Base-by-base conservation (phyloP, 2,888 invertebrate genomes). In the Crossocerus cetratus region DNA sequence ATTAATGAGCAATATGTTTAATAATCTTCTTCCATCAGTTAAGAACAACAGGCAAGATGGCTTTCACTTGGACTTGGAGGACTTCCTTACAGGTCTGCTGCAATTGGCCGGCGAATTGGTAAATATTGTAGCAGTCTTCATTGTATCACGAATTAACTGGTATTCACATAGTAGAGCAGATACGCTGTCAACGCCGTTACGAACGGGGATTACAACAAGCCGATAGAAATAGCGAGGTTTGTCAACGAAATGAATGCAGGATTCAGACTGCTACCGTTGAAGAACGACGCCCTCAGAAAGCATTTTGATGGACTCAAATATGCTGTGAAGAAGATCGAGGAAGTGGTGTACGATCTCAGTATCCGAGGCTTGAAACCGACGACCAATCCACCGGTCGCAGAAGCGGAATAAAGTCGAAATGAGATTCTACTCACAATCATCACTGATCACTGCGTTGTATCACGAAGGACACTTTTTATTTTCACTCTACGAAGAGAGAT, bases 251-350 rank as follows among this genome's bases (percentile, higher is more conserved):
- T 98, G 1, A 97, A 97, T 88, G 95, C 96, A 2, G 98, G 97
- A 0, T 98, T 98, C 88, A 94, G 97, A 86, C 91, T 98, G 68
- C 90, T 98, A 14, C 98, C 97, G 88, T 91, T 98, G 61, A 98
- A 98, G 90, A 98, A 98, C 90, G 98, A 98, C 87, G 93, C 94
- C 4, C 91, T 98, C 2, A 92, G 98, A 63, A 97, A 97, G 87
- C 92, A 96, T 14, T 98, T 95, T 84, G 98, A 98, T 91, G 95
- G 94, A 0, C 91, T 98, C 2, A 96, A 98, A 80, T 98, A 98
- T 86, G 97, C 98, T 86, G 95, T 98, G 21, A 98, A 98, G 90
- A 98, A 98, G 90, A 96, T 98, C 16, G 98, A 98, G 87, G 97
- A 97, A 89, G 95, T 97, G 0, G 96, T 96, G 0, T 97, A 97